Evolutionary conservation across 2,797 vertebrate species (phyloP), one percentile per base, ranked within the genome.

Genomic region (Geotria australis): DNA sequence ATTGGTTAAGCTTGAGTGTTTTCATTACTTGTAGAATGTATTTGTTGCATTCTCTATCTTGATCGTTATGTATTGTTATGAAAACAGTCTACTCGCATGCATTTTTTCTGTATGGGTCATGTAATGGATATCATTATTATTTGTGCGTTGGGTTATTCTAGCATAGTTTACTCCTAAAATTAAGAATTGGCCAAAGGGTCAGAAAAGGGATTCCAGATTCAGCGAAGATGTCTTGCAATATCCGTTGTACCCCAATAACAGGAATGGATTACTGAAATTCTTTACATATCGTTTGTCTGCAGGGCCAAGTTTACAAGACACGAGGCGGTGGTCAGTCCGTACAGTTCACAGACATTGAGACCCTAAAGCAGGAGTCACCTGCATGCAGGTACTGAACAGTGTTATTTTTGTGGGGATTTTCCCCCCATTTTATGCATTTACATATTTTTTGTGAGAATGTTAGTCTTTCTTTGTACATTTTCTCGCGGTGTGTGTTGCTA

Each of bases 331-430:
- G 89, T 61, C 86, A 93, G 61, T 65, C 85, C 1, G 85, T 98
- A 59, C 85, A 91, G 61, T 94, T 98, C 70, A 94, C 85, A 0
- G 85, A 96, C 59, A 77, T 89, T 1, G 91, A 96, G 69, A 96
- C 81, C 1, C 72, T 94, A 47, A 81, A 70, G 61, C 83, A 94
- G 63, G 77, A 95, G 68, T 76, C 75, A 24, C 72, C 82, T 47
- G 67, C 48, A 74, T 73, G 76, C 78, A 57, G 7, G 49, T 46
- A 59, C 46, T 46, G 49, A 59, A 10, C 8, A 10, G 9, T 64
- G 60, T 38, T 38, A 38, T 38, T 38, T 38, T 38, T 38, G 24
- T 38, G 24, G n/a, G n/a, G 24, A 38, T 38, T 38, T 38, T 38
- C 38, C 38, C 24, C 38, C 38, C 24, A 38, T 38, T 38, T 24